phyloP scores from a whole-genome alignment of 2,797 vertebrate species.

The Acanthis flammea region DNA sequence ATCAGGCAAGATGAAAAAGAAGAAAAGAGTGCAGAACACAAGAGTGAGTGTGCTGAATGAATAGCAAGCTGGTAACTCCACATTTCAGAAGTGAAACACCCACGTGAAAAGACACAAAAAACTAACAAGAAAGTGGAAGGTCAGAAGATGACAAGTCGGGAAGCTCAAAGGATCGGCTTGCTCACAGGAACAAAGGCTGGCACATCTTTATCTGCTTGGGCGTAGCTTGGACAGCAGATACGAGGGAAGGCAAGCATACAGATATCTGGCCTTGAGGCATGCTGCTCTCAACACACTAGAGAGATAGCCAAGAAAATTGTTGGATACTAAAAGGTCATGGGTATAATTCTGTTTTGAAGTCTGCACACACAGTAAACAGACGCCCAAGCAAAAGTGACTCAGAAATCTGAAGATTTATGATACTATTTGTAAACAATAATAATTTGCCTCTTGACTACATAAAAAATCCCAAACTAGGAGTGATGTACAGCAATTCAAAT shows the following conservation, averaged over 20 bases:
- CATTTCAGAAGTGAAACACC: neutral
- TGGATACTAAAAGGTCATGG: neutral
- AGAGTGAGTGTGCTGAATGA: neutral
- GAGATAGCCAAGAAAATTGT: neutral
- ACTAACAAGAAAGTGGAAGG: neutral
- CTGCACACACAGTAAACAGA: neutral
- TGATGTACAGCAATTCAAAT: neutral
- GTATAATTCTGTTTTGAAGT: neutral
- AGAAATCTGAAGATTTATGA: neutral
- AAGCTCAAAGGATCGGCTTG: neutral
- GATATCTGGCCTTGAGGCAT: neutral
- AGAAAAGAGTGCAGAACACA: neutral
- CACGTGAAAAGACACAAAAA: neutral
- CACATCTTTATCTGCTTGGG: neutral
- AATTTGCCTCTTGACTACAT: neutral
- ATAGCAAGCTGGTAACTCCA: neutral
- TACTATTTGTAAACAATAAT: neutral
- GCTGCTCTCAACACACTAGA: neutral
- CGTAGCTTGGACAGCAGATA: neutral
- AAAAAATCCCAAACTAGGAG: neutral
- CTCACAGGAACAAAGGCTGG: neutral
- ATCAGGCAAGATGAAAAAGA: neutral
- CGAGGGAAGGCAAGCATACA: neutral
- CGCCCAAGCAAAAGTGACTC: neutral
- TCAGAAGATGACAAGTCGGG: neutral